Base-by-base conservation (phyloP, 2,113 vertebrate genomes). In the Brachypodius melanocephalos region DNA sequence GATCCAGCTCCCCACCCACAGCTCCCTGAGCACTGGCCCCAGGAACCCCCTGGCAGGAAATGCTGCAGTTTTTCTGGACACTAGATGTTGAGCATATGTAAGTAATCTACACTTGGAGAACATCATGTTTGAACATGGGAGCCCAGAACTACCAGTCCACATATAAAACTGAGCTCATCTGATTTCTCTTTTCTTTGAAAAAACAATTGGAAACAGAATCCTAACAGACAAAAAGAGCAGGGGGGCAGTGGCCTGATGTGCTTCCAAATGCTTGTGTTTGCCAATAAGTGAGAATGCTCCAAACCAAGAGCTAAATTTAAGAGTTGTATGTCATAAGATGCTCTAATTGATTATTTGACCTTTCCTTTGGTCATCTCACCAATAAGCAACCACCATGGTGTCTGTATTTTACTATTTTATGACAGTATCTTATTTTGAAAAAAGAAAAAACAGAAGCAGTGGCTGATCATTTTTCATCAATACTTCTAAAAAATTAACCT, bases 261-360 rank as follows among this genome's bases (percentile, higher is more conserved):
- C 18, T 74, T 82, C n/a, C 36, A 81, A 66, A 74, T 16, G 25
- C 20, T 45, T 67, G 5, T 38, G 17, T 40, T 73, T 55, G 21
- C 25, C 51, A 66, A 2, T 26, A 65, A 81, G 22, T 1, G 2
- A 71, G 31, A 79, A 75, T 14, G 5, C 8, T 62, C 49, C 71
- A 88, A 82, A 85, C 2, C 20, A 79, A 32, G 14, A 25, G 20
- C 31, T 71, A 82, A 61, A 75, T 48, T n/a, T 78, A 90, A 54
- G 55, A 57, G 8, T 34, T 40, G 2, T 5, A 45, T 8, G 32
- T n/a, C 1, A 1, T 31, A 34, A n/a, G 24, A 48, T 7, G 3
- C 22, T 55, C 12, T 49, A 63, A 46, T 42, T 73, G 4, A 72
- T 66, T 85, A 85, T 57, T 77, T 82, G 36, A 85, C 28, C 7